These are phyloP conservation scores for Drosophila micromelanica DNA, from an alignment of 1,140 invertebrate species.

Conservation along the genomic window DNA sequence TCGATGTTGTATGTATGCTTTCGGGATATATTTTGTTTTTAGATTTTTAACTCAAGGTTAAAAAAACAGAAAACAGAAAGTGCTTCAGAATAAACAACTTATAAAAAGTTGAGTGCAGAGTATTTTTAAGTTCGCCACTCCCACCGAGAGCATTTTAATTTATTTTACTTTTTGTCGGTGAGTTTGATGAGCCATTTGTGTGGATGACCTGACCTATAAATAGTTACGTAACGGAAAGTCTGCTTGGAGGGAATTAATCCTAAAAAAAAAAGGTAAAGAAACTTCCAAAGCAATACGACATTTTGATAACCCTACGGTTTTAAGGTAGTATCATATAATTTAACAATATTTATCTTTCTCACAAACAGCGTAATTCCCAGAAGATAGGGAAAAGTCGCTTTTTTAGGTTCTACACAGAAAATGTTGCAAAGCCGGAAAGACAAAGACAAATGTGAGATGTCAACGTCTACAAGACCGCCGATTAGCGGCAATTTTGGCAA, in stretches of 20 bases:
- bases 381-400: background rate
- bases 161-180: constrained; percentile 38
- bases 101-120: background rate
- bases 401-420: constrained; percentile 11
- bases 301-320: background rate
- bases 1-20: too few relatives aligned
- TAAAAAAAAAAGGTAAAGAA: too few relatives aligned
- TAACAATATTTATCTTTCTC: background rate
- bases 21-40: too few relatives aligned
- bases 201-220: constrained; percentile 40
- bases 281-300: too few relatives aligned
- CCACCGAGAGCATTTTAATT: constrained; percentile 9
- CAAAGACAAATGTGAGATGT: constrained; percentile 62
- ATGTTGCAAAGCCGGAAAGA: constrained; percentile 50
- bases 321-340: background rate
- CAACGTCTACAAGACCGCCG: constrained; percentile 42
- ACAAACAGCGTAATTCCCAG: background rate
- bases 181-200: constrained; percentile 70
- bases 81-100: too few relatives aligned
- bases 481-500: constrained; percentile 52
- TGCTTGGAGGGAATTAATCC: background rate
- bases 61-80: too few relatives aligned
- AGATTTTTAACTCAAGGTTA: too few relatives aligned
- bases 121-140: background rate
- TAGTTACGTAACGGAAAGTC: constrained; percentile 32